Evolutionary conservation across 2,888 invertebrate species (phyloP).

Genomic region (Drosophila buzzatii): DNA sequence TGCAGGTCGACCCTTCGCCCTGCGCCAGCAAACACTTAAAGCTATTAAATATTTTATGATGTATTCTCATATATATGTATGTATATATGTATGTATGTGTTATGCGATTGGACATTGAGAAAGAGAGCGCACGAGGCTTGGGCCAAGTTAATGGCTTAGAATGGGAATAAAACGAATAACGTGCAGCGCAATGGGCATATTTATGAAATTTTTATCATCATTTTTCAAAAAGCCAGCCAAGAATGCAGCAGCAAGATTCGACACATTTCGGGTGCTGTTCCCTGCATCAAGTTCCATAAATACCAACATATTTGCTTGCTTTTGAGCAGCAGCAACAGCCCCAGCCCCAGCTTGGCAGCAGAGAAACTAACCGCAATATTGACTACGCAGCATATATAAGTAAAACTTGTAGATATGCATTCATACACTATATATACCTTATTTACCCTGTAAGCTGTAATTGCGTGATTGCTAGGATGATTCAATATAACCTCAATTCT

Average conservation of each 20-base stretch:
- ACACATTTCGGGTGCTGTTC: slow-evolving; percentile 6
- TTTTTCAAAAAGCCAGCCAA: slow-evolving; percentile 63
- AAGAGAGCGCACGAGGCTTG: slow-evolving; percentile 7
- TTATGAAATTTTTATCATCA: slow-evolving; percentile 79
- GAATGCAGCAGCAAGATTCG: slow-evolving; percentile 44
- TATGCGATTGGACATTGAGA: slow-evolving; percentile 12
- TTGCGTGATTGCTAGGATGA: not conserved
- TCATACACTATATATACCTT: not conserved
- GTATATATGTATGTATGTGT: slow-evolving; percentile 4
- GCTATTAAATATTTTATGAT: slow-evolving; percentile 81
- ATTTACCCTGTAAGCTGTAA: slow-evolving; percentile 10
- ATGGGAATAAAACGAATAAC: slow-evolving; percentile 65
- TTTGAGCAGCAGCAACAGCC: slow-evolving; percentile 3
- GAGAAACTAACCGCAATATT: slow-evolving; percentile 19
- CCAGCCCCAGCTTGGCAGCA: not conserved
- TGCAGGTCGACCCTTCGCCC: not conserved
- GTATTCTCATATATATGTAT: slow-evolving; percentile 22
- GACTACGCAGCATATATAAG: slow-evolving; percentile 8
- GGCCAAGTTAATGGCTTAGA: slow-evolving; percentile 73
- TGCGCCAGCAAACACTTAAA: slow-evolving; percentile 67
- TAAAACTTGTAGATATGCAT: not conserved
- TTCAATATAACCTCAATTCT: not conserved
- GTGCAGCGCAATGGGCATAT: slow-evolving; percentile 70
- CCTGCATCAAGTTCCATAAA: slow-evolving; percentile 42
- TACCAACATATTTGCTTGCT: slow-evolving; percentile 39